Evolutionary conservation across 1,140 invertebrate species (phyloP), one percentile per base, ranked within the genome.

Genomic region (Trichonephila inaurata): DNA sequence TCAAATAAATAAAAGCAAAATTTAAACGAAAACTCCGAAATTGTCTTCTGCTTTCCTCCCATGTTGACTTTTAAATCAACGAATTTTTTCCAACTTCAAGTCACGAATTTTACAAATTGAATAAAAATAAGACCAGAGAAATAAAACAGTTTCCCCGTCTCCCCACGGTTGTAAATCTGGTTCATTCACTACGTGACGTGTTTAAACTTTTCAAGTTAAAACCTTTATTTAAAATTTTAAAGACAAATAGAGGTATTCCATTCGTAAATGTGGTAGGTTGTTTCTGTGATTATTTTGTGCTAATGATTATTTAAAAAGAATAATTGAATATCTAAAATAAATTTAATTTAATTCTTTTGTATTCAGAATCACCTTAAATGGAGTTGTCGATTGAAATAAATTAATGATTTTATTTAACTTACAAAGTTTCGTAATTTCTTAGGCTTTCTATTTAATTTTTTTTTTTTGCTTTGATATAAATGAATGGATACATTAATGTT

Each of bases 81-180:
- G 24, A 51, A 72, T 64, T 88, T 64, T 14, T 19, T 88, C 40
- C 51, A 51, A 64, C 24, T 72, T 44, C 64, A 89, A 89, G 88
- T 89, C 88, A 89, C 88, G 64, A 16, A 89, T 40, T 51, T 64
- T 6, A 24, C 62, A 72, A 89, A 89, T 89, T 66, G 88, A 89
- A 89, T 72, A 69, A 72, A 66, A 58, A 89, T 69, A 89, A 72
- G 88, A 51, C 8, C 10, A 64, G 33, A 72, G 88, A 87, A 72
- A 4, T 66, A n/a, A 33, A 72, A 72, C 5, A 51, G 44, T 51
- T 66, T 72, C 19, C 82, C 44, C 82, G 40, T 58, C 24, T 40
- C 24, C 82, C 40, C 8, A 28, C 14, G 14, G n/a, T 18, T 58
- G 40, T 18, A 89, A 89, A 89, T 89, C 88, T 89, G 88, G 88